Conservation (phyloP, 1,140 invertebrate species). For the Colletes latitarsis region DNA sequence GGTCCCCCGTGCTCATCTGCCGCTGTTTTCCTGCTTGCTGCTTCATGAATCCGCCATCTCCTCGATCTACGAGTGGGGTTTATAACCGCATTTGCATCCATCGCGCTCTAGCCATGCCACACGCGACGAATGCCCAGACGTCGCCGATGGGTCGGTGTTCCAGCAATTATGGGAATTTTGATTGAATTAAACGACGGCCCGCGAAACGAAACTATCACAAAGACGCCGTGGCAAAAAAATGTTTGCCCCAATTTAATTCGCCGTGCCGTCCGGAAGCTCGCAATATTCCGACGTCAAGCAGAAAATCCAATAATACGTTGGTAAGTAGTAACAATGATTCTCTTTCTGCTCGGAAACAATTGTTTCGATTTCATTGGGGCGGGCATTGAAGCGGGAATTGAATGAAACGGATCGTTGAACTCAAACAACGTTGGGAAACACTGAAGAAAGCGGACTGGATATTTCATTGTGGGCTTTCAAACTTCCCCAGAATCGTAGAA, state of each 20-base stretch:
- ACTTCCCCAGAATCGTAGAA: background rate
- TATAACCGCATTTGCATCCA: constrained; percentile 53
- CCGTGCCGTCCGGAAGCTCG: background rate
- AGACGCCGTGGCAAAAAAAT: background rate
- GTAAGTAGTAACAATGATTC: constrained; percentile 9
- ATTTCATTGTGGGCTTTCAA: constrained; percentile 25
- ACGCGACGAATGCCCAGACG: no score
- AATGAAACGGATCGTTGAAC: constrained; percentile 6
- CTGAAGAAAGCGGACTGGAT: constrained; percentile 5
- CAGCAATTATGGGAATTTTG: no score
- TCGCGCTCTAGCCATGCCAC: background rate
- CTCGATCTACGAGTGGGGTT: constrained; percentile 28
- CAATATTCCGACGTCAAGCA: background rate
- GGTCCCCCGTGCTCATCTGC: constrained; percentile 53
- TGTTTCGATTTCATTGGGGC: constrained; percentile 16
- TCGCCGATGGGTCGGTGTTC: no score
- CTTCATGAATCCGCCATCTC: constrained; percentile 46
- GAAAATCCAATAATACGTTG: constrained; percentile 8
- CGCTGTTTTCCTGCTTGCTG: constrained; percentile 52
- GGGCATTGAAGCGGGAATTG: constrained; percentile 2
- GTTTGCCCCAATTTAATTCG: background rate
- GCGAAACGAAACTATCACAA: background rate
- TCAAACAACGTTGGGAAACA: constrained; percentile 18
- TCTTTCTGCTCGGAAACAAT: background rate
- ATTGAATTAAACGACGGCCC: no score